Conservation (phyloP, 2,797 vertebrate genomes). For the Synanceia verrucosa region DNA sequence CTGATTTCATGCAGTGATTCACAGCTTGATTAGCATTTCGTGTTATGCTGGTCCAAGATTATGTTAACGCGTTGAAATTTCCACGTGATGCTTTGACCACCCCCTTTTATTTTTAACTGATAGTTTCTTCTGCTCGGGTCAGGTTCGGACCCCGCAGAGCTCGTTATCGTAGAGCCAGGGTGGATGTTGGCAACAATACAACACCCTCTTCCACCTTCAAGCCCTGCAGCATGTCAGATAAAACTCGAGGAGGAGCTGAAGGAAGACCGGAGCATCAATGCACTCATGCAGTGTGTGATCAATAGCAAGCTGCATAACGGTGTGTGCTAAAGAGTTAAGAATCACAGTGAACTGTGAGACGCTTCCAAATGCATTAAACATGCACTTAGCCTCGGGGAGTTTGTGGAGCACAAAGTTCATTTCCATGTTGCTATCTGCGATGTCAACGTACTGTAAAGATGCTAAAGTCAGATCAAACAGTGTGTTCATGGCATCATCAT, state of each 20-base stretch:
- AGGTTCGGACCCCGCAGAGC: constrained; percentile 56
- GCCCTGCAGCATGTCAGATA: constrained; percentile 59
- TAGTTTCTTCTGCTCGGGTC: constrained; percentile 48
- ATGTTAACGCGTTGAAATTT: constrained; percentile 44
- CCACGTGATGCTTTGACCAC: constrained; percentile 33
- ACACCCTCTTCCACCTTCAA: constrained; percentile 51
- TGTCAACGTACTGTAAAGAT: neutral
- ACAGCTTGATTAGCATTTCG: constrained; percentile 54
- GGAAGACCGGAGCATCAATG: constrained; percentile 40
- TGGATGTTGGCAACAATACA: constrained; percentile 66
- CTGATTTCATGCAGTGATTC: constrained; percentile 52
- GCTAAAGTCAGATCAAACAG: neutral
- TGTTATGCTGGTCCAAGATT: constrained; percentile 31
- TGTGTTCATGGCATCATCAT: neutral
- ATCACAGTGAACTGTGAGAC: neutral
- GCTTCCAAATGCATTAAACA: constrained; percentile 2
- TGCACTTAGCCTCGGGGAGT: neutral
- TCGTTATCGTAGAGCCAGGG: constrained; percentile 65
- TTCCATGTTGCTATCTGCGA: neutral
- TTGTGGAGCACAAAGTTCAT: neutral
- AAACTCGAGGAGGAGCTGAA: constrained; percentile 64
- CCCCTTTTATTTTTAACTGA: constrained; percentile 66
- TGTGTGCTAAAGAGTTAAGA: neutral
- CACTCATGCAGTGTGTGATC: constrained; percentile 41
- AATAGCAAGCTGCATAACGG: constrained; percentile 8